Conservation (phyloP, 2,113 vertebrate genomes). For the Pardalotus punctatus region DNA sequence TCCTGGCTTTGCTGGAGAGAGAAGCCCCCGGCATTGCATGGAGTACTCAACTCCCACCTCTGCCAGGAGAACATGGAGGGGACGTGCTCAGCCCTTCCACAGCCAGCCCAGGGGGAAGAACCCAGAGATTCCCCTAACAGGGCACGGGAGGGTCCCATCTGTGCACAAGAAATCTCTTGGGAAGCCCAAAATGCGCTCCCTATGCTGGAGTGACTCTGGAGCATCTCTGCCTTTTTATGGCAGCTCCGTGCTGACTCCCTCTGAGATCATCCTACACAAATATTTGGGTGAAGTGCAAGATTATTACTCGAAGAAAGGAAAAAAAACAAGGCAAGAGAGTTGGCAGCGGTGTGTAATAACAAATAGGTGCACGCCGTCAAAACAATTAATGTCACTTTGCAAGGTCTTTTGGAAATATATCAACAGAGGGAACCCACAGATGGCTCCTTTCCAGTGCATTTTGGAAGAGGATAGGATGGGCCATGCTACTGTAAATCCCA, state of each 20-base stretch:
- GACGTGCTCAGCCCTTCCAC: background rate
- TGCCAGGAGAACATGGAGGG: background rate
- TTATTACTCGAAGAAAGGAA: background rate
- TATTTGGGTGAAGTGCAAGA: background rate
- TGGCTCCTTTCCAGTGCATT: conserved; percentile 65
- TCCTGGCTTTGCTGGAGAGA: conserved; percentile 43
- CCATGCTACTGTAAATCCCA: background rate
- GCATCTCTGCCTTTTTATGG: background rate
- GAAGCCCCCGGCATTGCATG: background rate
- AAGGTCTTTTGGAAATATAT: conserved; percentile 71
- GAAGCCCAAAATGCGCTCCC: background rate
- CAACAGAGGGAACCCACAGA: conserved; percentile 69
- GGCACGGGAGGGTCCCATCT: background rate
- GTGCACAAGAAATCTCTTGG: background rate
- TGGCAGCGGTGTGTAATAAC: conserved; percentile 14
- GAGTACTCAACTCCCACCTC: background rate
- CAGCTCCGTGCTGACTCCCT: background rate
- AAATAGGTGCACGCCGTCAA: conserved; percentile 61
- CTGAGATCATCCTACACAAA: background rate
- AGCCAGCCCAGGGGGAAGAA: background rate
- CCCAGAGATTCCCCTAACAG: background rate
- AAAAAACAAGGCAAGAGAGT: background rate
- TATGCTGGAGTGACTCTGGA: background rate
- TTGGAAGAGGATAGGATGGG: conserved; percentile 37
- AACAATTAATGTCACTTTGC: conserved; percentile 72